Conservation (phyloP, 2,797 vertebrate genomes). For the Synanceia verrucosa region DNA sequence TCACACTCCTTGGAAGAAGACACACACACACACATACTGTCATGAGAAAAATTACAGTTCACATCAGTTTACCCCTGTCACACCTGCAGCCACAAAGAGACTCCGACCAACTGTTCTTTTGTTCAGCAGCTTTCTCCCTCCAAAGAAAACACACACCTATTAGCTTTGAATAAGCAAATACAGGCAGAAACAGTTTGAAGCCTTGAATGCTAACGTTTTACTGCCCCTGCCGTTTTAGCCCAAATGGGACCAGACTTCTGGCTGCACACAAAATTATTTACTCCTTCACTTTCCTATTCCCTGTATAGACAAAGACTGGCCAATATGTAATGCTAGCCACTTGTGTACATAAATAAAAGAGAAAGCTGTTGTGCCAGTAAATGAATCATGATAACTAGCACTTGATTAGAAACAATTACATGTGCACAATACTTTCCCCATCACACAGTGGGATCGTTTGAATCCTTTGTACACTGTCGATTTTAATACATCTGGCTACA, state of each 20-base stretch:
- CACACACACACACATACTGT: slow-evolving; percentile 10
- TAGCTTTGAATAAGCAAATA: slow-evolving; percentile 50
- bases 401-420: background rate
- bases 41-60: slow-evolving; percentile 53
- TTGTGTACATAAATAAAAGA: background rate
- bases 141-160: slow-evolving; percentile 27
- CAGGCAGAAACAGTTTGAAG: slow-evolving; percentile 43
- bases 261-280: slow-evolving; percentile 25
- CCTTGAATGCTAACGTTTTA: slow-evolving; percentile 40
- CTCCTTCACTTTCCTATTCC: slow-evolving; percentile 19
- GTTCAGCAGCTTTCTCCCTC: slow-evolving; percentile 52
- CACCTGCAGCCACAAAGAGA: slow-evolving; percentile 77
- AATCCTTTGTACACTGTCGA: background rate
- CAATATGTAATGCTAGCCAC: slow-evolving; percentile 8
- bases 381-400: background rate
- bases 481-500: background rate
- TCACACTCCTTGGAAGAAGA: slow-evolving; percentile 51
- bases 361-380: background rate
- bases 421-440: background rate
- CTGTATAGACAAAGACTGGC: too few species aligned
- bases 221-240: slow-evolving; percentile 42
- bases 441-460: background rate
- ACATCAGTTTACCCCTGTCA: slow-evolving; percentile 59
- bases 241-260: slow-evolving; percentile 23
- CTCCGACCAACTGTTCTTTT: slow-evolving; percentile 68